Evolutionary conservation across 2,888 invertebrate species (phyloP), one percentile per base, ranked within the genome.

Genomic region (Ochropacha duplaris): DNA sequence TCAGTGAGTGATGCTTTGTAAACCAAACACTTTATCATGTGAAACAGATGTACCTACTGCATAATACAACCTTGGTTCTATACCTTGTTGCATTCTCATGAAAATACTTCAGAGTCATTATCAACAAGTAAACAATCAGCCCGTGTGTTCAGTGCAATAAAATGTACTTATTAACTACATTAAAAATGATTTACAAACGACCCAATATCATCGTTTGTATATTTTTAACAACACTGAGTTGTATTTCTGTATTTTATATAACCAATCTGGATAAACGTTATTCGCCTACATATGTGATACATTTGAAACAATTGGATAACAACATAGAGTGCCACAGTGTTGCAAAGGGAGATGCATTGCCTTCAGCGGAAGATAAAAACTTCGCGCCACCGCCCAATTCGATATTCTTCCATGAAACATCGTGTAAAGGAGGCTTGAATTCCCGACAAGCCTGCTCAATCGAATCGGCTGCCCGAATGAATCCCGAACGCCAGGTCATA

Each of bases 331-430:
- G 52, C 14, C 65, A 74, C 26, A 69, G 67, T 31, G 49, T 51
- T 0, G 52, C 61, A n/a, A 34, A 22, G 2, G 64, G 70, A 3
- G 74, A 76, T 36, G 66, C 57, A 9, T 55, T 84, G 6, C 69
- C 74, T 2, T 76, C 77, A 12, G 64, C 67, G 2, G 73, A 79
- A 22, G 61, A 59, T 14, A 60, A 62, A 0, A 68, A 68, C 14
- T 77, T 86, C 16, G 61, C 64, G 5, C 73, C 81, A 54, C 86
- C 90, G 19, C 76, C 78, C 19, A 70, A 71, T 26, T 94, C 94
- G 12, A 95, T 96, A 64, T 96, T 95, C 76, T 95, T 96, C 71
- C 94, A 94, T 66, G 95, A 95, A 72, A 95, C 95, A 0, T 95
- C 95, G 0, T 95, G 95, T 69, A 88, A 83, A 1, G 89, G 91